A percentile compares a stretch with the other conserved stretches of the same genome.
Evolutionary conservation across 2,113 vertebrate genomes (phyloP).

Genomic region (Vidua macroura): DNA sequence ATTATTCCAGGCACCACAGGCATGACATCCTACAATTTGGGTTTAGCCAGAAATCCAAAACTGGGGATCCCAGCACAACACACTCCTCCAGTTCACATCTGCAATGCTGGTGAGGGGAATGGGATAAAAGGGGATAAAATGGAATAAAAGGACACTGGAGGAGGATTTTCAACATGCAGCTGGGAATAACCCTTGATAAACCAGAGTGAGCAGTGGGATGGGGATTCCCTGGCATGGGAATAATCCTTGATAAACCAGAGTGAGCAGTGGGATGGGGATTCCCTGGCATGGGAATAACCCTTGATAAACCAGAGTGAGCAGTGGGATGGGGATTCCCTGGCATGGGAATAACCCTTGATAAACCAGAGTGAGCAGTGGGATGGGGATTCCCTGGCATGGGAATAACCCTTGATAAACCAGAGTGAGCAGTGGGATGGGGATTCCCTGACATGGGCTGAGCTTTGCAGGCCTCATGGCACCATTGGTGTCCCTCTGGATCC

Average conservation of each 20-base stretch:
- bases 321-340: no score
- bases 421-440: neutral
- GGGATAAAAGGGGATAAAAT: neutral
- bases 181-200: neutral
- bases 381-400: neutral
- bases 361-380: neutral
- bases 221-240: no score
- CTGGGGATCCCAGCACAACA: neutral
- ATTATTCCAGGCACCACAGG: neutral
- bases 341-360: neutral
- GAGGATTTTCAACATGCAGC: neutral
- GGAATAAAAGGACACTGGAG: neutral
- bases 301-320: no score
- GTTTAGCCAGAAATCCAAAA: neutral
- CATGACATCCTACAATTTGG: accelerated
- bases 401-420: neutral
- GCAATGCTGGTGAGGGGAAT: neutral
- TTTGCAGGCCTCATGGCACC: neutral
- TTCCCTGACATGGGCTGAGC: neutral
- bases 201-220: no score
- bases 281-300: no score
- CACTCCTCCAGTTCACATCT: neutral
- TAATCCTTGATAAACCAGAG: no score
- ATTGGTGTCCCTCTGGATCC: neutral
- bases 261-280: no score